Conservation (phyloP, 2,888 invertebrate species). For the Carterocephalus palaemon region DNA sequence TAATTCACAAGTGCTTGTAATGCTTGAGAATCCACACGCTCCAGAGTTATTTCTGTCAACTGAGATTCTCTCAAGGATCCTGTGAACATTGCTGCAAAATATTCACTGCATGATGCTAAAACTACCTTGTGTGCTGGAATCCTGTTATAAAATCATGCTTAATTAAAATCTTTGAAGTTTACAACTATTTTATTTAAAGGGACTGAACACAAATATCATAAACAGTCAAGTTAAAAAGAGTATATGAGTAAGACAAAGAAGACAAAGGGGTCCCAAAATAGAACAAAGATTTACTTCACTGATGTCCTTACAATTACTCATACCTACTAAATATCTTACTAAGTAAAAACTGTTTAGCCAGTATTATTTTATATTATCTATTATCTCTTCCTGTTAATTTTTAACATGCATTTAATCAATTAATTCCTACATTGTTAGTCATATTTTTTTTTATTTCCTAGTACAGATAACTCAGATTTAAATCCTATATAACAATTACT, state of each 20-base stretch:
- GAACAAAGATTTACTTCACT: not conserved
- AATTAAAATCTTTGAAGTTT: too few relatives aligned
- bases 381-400: too few relatives aligned
- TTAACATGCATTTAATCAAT: too few relatives aligned
- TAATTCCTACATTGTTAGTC: too few relatives aligned
- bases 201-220: conserved; percentile 15
- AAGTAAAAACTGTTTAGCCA: too few relatives aligned
- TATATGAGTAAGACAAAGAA: not conserved
- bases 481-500: too few relatives aligned
- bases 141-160: conserved; percentile 53
- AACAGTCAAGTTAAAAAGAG: conserved; percentile 4
- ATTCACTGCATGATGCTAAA: conserved; percentile 94
- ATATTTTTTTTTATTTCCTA: too few relatives aligned
- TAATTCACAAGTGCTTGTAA: conserved; percentile 91
- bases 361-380: too few relatives aligned
- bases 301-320: not conserved
- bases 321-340: too few relatives aligned
- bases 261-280: conserved; percentile 11
- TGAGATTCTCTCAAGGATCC: conserved; percentile 90
- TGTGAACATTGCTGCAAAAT: conserved; percentile 97
- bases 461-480: too few relatives aligned
- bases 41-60: conserved; percentile 89
- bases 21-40: conserved; percentile 91
- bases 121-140: conserved; percentile 92
- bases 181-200: not conserved